Conservation (phyloP, 2,888 invertebrate species). For the Cepaea hortensis region DNA sequence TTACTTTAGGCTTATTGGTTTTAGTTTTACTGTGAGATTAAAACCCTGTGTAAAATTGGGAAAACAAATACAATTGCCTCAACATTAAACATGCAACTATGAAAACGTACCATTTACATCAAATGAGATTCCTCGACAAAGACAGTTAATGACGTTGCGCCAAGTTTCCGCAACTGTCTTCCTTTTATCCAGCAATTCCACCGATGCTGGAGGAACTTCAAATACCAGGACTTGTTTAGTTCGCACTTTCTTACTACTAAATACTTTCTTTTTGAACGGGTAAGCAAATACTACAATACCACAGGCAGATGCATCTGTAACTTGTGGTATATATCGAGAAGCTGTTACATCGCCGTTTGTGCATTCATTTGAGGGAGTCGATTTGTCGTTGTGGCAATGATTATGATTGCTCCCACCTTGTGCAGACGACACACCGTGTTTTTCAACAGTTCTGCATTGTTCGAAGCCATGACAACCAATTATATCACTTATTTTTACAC, state of each 20-base stretch:
- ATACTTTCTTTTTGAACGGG: slow-evolving; percentile 67
- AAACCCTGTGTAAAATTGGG: no score
- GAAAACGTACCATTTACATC: slow-evolving; percentile 51
- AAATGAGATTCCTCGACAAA: slow-evolving; percentile 54
- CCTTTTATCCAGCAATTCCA: slow-evolving; percentile 64
- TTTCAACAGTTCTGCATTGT: slow-evolving; percentile 41
- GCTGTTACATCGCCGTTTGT: neutral
- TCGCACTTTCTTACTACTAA: slow-evolving; percentile 64
- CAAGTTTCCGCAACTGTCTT: slow-evolving; percentile 59
- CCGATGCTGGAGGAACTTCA: slow-evolving; percentile 54
- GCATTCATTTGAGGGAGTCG: neutral
- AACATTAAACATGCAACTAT: neutral
- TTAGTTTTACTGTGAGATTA: no score
- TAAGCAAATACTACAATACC: slow-evolving; percentile 71
- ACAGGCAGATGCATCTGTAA: slow-evolving; percentile 45
- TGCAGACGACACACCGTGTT: neutral
- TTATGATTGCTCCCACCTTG: no score
- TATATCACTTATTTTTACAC: slow-evolving; percentile 67
- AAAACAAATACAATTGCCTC: no score
- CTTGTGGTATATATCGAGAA: neutral
- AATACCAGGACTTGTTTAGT: slow-evolving; percentile 63
- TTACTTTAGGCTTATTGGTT: no score
- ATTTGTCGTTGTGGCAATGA: neutral
- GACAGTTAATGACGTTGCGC: slow-evolving; percentile 62
- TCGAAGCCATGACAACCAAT: slow-evolving; percentile 70